A percentile compares a stretch with the other conserved stretches of the same genome.
Evolutionary conservation across 2,888 invertebrate species (phyloP).

Genomic region (Melolontha melolontha): DNA sequence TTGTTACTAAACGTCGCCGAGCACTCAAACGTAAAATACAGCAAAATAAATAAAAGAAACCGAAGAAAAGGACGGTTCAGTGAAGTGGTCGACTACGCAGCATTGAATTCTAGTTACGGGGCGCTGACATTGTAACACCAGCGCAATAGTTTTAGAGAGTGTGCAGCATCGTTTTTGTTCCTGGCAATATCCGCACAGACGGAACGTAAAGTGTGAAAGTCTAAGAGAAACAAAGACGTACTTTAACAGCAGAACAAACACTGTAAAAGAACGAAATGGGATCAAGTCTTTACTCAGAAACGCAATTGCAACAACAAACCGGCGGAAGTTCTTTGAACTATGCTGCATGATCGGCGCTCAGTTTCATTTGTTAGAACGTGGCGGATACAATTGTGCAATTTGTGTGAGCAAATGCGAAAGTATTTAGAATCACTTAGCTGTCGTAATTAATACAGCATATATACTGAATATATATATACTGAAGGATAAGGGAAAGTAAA

Average conservation of each 20-base stretch:
- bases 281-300: slow-evolving; percentile 39
- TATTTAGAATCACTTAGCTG: background rate
- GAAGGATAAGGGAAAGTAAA: too few relatives aligned
- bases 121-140: slow-evolving; percentile 13
- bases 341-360: slow-evolving; percentile 40
- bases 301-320: slow-evolving; percentile 44
- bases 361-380: slow-evolving; percentile 12
- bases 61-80: slow-evolving; percentile 22
- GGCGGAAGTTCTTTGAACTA: slow-evolving; percentile 51
- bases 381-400: slow-evolving; percentile 47
- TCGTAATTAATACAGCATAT: too few relatives aligned
- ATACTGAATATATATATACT: too few relatives aligned
- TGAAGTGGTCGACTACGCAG: slow-evolving; percentile 20
- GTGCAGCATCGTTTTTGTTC: slow-evolving; percentile 36
- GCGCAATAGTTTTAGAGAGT: slow-evolving; percentile 22
- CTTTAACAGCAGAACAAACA: slow-evolving; percentile 44
- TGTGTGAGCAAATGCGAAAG: slow-evolving; percentile 42
- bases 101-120: slow-evolving; percentile 25
- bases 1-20: slow-evolving; percentile 33
- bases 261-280: slow-evolving; percentile 40
- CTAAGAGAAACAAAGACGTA: slow-evolving; percentile 43
- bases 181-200: slow-evolving; percentile 40
- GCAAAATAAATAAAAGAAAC: slow-evolving; percentile 28
- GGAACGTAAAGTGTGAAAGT: slow-evolving; percentile 41
- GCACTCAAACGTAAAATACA: slow-evolving; percentile 37